A percentile compares a stretch with the other conserved stretches of the same genome.
phyloP scores from a whole-genome alignment of 2,797 vertebrate genomes.

The Leuciscus waleckii region DNA sequence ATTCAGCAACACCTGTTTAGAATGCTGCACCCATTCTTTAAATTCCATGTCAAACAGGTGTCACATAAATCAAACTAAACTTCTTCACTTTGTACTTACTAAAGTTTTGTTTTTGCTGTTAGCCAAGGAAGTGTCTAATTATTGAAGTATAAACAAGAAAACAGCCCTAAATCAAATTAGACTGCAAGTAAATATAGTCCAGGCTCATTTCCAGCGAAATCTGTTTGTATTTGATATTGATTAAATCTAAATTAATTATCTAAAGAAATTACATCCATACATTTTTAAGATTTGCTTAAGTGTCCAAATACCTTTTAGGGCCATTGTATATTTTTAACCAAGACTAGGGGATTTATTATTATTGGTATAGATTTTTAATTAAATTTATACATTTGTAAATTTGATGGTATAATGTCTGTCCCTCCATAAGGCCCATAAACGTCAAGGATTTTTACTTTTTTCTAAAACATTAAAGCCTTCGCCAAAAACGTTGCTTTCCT shows the following conservation, averaged over 20 bases:
- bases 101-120: not conserved
- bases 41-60: constrained; percentile 57
- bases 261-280: not conserved
- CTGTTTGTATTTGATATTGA: not conserved
- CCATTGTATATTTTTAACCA: not conserved
- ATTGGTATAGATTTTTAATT: not conserved
- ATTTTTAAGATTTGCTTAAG: not conserved
- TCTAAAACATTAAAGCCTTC: not conserved
- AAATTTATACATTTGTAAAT: not conserved
- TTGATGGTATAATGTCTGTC: not conserved
- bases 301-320: not conserved
- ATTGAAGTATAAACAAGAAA: not conserved
- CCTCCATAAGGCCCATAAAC: not conserved
- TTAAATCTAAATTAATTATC: not conserved
- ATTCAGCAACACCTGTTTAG: constrained; percentile 26
- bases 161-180: not conserved
- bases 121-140: not conserved
- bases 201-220: not conserved
- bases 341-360: not conserved
- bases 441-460: not conserved
- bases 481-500: not conserved
- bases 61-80: constrained; percentile 29
- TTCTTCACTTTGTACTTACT: not conserved
- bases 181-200: not conserved
- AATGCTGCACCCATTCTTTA: not conserved